Percentiles rank a stretch among this genome's conserved stretches.
phyloP scores from a whole-genome alignment of 2,888 invertebrate species.

The Tiliacea citrago region DNA sequence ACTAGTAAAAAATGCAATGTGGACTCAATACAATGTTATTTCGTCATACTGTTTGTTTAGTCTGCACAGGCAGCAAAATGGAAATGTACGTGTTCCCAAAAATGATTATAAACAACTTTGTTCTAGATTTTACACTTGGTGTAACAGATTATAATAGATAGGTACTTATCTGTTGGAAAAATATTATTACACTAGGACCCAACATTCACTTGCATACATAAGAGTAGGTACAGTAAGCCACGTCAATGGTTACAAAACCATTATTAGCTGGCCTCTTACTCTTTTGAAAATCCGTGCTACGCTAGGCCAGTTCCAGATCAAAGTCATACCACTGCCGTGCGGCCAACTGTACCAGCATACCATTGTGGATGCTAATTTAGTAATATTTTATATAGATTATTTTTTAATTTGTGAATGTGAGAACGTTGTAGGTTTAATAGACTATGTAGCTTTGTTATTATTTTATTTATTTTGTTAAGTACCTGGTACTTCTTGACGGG shows the following conservation, averaged over 20 bases:
- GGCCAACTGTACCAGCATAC: no score
- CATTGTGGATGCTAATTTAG: background rate
- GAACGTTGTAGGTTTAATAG: no score
- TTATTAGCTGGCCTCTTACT: background rate
- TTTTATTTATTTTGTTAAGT: no score
- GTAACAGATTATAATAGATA: conserved; percentile 1
- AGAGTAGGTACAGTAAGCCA: background rate
- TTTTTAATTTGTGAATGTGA: no score
- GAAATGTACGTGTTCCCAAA: conserved; percentile 31
- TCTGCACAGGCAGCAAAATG: conserved; percentile 2
- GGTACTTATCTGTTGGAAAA: background rate
- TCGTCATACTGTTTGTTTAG: conserved; percentile 32
- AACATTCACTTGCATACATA: conserved; percentile 7
- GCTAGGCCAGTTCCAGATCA: background rate
- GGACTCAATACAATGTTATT: conserved; percentile 18
- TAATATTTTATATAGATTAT: no score
- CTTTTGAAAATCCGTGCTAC: background rate
- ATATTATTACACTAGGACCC: background rate
- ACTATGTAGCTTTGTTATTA: no score
- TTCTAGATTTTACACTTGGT: conserved; percentile 34
- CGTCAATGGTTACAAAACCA: no score
- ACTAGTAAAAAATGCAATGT: conserved; percentile 3
- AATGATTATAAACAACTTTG: conserved; percentile 19
- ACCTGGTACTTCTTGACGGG: no score
- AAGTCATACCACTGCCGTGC: no score